Evolutionary conservation across 2,797 vertebrate genomes (phyloP).

Genomic region (Galaxias olidus): DNA sequence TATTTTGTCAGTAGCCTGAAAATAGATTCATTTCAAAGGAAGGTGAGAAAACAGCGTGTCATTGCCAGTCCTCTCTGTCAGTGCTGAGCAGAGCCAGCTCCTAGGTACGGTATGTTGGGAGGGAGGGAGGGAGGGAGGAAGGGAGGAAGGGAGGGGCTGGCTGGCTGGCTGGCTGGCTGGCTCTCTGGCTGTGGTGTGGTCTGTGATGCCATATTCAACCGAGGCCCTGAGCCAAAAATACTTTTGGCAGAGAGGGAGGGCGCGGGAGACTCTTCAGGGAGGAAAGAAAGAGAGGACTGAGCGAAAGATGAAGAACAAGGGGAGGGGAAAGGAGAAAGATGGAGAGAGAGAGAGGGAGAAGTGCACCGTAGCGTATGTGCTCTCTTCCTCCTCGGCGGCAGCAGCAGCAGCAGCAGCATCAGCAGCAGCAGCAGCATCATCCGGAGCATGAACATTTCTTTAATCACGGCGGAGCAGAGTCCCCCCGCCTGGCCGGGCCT

Average conservation of each 20-base stretch:
- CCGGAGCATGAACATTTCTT: conserved; percentile 72
- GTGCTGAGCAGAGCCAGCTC: conserved; percentile 6
- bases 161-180: no score
- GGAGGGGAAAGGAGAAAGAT: conserved; percentile 54
- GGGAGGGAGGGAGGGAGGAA: background rate
- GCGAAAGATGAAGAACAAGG: conserved; percentile 34
- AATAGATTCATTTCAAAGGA: no score
- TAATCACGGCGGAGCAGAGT: conserved; percentile 70
- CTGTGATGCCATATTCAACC: no score
- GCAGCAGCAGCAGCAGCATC: no score
- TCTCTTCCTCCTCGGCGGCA: conserved; percentile 64
- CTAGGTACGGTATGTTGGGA: background rate
- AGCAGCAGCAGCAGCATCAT: conserved; percentile 47
- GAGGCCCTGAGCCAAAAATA: no score
- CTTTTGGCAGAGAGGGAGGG: background rate
- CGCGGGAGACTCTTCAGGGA: background rate
- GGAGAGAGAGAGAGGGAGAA: conserved; percentile 53
- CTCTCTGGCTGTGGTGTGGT: no score
- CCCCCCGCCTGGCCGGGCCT: conserved; percentile 41
- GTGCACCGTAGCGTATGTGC: conserved; percentile 49
- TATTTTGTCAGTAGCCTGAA: no score
- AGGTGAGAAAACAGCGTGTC: no score
- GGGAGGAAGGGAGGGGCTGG: conserved; percentile 30
- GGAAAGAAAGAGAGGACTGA: conserved; percentile 6
- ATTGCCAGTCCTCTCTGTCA: background rate